phyloP scores from a whole-genome alignment of 1,140 invertebrate genomes.

The Acyrthosiphon pisum region DNA sequence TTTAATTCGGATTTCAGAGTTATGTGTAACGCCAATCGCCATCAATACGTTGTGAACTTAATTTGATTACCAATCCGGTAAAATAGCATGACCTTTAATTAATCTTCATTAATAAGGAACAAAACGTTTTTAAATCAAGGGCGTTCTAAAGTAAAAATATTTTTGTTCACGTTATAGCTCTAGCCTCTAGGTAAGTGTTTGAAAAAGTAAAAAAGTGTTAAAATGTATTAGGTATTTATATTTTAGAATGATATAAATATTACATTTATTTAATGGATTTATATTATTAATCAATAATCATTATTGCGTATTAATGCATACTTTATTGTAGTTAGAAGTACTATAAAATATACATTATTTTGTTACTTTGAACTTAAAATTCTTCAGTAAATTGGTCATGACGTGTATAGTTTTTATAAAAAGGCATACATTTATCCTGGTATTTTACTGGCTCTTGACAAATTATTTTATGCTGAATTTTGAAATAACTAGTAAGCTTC shows the following conservation, averaged over 20 bases:
- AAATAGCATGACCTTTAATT: neutral
- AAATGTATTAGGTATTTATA: neutral
- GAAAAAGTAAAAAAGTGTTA: neutral
- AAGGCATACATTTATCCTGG: no score
- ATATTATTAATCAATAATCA: no score
- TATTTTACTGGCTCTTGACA: neutral
- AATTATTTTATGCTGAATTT: neutral
- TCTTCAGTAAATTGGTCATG: no score
- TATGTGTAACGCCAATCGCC: neutral
- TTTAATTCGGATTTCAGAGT: neutral
- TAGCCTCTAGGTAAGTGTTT: neutral
- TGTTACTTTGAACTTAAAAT: no score
- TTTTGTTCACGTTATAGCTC: neutral
- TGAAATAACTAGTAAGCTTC: no score
- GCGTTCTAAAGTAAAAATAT: neutral
- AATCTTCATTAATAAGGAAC: neutral
- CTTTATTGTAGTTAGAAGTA: no score
- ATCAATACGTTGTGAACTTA: neutral
- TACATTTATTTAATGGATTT: no score
- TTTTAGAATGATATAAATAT: no score
- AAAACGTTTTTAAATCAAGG: conserved; percentile 19
- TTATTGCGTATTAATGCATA: no score
- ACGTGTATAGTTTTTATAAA: no score
- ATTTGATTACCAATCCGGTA: conserved; percentile 21
- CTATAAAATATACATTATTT: no score